phyloP scores from a whole-genome alignment of 2,113 vertebrate genomes.

The Melierax canorus region DNA sequence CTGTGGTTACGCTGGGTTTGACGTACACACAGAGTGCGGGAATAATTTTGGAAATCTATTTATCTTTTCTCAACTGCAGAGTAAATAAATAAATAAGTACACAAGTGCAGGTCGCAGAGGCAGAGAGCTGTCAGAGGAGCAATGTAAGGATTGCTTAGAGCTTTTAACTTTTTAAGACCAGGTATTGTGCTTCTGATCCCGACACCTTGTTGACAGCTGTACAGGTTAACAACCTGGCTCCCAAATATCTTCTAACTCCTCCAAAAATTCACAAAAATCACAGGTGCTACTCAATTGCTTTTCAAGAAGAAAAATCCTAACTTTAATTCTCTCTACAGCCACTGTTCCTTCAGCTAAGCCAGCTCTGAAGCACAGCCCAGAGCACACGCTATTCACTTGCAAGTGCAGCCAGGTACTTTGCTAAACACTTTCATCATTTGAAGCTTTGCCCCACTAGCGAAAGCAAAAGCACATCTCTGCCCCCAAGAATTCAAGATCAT shows the following conservation, averaged over 20 bases:
- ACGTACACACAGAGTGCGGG: rapidly evolving
- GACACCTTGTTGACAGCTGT: not conserved
- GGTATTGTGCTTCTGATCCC: not conserved
- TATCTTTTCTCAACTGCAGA: not conserved
- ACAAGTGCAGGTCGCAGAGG: rapidly evolving
- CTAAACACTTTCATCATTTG: not conserved
- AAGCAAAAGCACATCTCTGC: not conserved
- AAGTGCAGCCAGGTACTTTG: rapidly evolving
- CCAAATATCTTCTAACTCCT: not conserved
- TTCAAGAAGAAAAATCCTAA: not conserved
- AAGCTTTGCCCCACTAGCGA: not conserved
- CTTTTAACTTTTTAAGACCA: not conserved
- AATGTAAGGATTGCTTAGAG: not conserved
- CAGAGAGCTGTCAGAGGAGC: not conserved
- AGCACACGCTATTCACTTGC: not conserved
- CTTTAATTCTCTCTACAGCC: not conserved
- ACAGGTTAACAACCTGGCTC: not conserved
- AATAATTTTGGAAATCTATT: not conserved
- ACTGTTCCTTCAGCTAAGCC: not conserved
- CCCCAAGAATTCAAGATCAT: not conserved
- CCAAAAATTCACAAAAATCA: not conserved
- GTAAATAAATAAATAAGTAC: not conserved
- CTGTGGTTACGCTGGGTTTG: not conserved
- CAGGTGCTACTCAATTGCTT: not conserved
- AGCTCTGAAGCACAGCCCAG: not conserved